Evolutionary conservation across 2,113 vertebrate genomes (phyloP).

Genomic region (Empidonax traillii): DNA sequence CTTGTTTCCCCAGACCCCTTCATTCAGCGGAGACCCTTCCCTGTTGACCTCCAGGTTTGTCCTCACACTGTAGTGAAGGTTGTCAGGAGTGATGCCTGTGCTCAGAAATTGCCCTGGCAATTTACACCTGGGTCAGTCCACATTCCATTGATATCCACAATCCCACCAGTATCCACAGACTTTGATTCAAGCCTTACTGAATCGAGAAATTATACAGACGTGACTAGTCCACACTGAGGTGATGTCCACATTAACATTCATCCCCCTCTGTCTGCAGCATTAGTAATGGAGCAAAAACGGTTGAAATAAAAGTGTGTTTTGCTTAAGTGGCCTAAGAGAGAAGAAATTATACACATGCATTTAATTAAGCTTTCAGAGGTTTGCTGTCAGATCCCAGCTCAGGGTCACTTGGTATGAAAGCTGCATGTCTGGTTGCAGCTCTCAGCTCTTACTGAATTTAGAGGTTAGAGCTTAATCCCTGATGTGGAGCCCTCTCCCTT

Average conservation of each 20-base stretch:
- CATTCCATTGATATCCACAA: neutral
- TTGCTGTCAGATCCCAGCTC: neutral
- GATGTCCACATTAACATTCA: neutral
- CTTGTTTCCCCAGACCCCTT: neutral
- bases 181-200: neutral
- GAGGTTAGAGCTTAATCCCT: neutral
- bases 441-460: neutral
- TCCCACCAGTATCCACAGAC: neutral
- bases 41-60: neutral
- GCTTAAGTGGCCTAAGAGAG: neutral
- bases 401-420: neutral
- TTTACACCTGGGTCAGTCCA: neutral
- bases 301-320: neutral
- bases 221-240: neutral
- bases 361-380: neutral
- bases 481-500: neutral
- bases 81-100: neutral
- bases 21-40: neutral
- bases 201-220: neutral
- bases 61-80: fast-evolving
- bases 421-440: neutral
- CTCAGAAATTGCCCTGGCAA: neutral
- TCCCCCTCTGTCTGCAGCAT: neutral
- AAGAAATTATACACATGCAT: neutral
- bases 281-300: neutral